Evolutionary conservation across 37 sponge, comb jelly and placozoan species (phyloP), one percentile per base, ranked within the genome.

Genomic region (Mnemiopsis leidyi): DNA sequence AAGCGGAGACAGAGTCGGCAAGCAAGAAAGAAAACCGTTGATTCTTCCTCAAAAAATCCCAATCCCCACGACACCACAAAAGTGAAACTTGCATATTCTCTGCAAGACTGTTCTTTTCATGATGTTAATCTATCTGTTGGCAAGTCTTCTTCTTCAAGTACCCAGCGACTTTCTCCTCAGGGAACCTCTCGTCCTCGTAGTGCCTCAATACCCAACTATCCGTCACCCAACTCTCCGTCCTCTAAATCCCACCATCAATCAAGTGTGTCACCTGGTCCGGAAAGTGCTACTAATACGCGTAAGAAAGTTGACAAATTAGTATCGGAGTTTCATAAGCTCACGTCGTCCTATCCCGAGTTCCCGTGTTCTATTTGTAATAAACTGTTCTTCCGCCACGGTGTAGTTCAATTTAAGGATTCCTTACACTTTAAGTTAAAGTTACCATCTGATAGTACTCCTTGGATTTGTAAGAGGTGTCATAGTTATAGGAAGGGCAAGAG

Each of bases 281-380:
- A 67, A 67, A 67, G 68, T 20, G 20, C 68, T 67, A 67, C 68
- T 67, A n/a, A n/a, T n/a, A n/a, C n/a, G n/a, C 68, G 68, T 67
- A 67, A 67, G 68, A 67, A 67, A 67, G 68, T 67, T 67, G 68
- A 67, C 13, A 13, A 67, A 20, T 13, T 67, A 21, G 20, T 67
- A 67, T 67, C 68, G 18, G 18, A 67, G 20, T 67, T 67, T 67
- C 68, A 67, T 67, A 67, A 67, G 68, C 68, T 67, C 68, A 67
- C 68, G 68, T 67, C 68, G 68, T 67, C 68, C 68, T 67, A 67
- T 67, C 68, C 68, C 68, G 68, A 67, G 68, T 67, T 67, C 68
- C 68, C 68, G 68, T 71, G 73, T 71, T 18, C 7, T 71, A 71
- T 23, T 71, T 71, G 73, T 71, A 23, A 71, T n/a, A 71, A 71